A percentile compares a stretch with the other conserved stretches of the same genome.
Conservation (phyloP, 2,113 vertebrate species). For the Campylomormyrus numenius region DNA sequence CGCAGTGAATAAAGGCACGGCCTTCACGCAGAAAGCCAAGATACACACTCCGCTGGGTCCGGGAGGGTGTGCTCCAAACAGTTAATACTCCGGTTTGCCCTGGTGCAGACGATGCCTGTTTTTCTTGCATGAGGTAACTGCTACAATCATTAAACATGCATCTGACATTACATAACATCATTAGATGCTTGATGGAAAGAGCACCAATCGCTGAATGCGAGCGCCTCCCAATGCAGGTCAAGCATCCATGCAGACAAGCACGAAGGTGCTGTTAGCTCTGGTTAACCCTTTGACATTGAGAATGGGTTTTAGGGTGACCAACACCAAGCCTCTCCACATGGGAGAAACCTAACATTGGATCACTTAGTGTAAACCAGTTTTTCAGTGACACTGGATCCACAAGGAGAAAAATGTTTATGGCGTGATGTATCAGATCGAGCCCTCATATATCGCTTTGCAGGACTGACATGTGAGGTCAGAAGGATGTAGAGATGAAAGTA, state of each 20-base stretch:
- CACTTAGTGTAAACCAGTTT: not conserved
- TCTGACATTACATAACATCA: not conserved
- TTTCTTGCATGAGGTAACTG: not conserved
- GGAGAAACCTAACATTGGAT: not conserved
- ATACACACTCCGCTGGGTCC: not conserved
- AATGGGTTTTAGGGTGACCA: not conserved
- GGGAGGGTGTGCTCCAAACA: not conserved
- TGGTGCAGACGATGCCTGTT: not conserved
- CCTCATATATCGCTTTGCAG: not conserved
- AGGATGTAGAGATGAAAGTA: not conserved
- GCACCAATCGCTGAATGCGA: not conserved
- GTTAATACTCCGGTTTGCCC: not conserved
- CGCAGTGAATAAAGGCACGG: not conserved
- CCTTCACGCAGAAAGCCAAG: not conserved
- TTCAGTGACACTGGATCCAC: not conserved
- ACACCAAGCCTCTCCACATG: too few species aligned
- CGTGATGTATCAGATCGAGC: not conserved
- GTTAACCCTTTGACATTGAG: not conserved
- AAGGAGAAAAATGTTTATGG: not conserved
- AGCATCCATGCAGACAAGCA: not conserved
- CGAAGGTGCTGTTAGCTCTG: not conserved
- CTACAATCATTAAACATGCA: not conserved
- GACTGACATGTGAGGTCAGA: not conserved
- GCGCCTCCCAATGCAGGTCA: not conserved
- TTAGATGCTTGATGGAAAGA: not conserved